A percentile compares a stretch with the other conserved stretches of the same genome.
These are phyloP conservation scores for Dasyurus viverrinus DNA, from an alignment of 2,113 vertebrate genomes.

Conservation along the genomic window DNA sequence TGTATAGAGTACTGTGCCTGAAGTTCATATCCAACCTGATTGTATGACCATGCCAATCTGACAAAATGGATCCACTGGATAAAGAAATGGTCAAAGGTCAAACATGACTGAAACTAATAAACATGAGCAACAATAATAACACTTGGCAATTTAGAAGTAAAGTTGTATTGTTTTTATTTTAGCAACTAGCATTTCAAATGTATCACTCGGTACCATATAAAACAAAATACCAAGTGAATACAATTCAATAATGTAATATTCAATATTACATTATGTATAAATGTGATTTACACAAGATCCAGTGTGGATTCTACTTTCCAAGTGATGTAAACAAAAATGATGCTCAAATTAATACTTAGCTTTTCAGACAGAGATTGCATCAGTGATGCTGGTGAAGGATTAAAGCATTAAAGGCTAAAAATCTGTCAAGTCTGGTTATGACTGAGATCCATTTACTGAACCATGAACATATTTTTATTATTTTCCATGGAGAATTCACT, in stretches of 20 bases:
- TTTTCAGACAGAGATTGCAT: conserved; percentile 49
- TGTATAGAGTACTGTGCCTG: background rate
- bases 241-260: conserved; percentile 51
- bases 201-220: background rate
- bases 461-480: conserved; percentile 67
- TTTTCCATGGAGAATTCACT: conserved; percentile 64
- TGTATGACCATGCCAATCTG: background rate
- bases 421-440: conserved; percentile 66
- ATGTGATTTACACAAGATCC: conserved; percentile 53
- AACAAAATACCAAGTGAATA: conserved; percentile 46
- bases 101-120: background rate
- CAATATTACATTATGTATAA: conserved; percentile 25
- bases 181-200: background rate
- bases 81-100: background rate
- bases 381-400: conserved; percentile 47
- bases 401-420: conserved; percentile 70
- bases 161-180: conserved; percentile 48
- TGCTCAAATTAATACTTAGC: conserved; percentile 67
- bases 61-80: background rate
- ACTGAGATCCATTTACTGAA: conserved; percentile 60
- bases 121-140: background rate
- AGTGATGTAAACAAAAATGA: conserved; percentile 58
- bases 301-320: background rate
- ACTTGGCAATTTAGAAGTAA: conserved; percentile 20
- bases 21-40: background rate